phyloP scores from a whole-genome alignment of 2,888 invertebrate species.

The Hetaerina titia region DNA sequence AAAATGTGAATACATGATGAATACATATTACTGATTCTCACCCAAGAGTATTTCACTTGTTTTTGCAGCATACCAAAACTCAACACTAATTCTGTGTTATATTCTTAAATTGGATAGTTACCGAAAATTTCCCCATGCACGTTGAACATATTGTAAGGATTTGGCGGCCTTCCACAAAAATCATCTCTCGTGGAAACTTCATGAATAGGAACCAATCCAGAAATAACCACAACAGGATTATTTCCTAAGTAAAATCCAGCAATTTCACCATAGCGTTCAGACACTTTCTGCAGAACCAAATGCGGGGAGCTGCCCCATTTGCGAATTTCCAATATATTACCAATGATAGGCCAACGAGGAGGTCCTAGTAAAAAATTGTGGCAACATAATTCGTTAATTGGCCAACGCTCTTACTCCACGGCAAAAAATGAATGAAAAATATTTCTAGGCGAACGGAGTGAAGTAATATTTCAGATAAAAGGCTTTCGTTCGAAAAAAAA shows the following conservation, averaged over 20 bases:
- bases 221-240: conserved; percentile 20
- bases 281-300: not conserved
- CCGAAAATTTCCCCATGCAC: conserved; percentile 12
- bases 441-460: not conserved
- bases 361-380: not conserved
- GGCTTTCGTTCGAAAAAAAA: not conserved
- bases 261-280: conserved; percentile 22
- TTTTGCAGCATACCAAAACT: not conserved
- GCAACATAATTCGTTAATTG: not conserved
- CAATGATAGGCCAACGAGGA: conserved; percentile 41
- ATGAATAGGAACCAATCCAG: conserved; percentile 49
- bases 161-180: conserved; percentile 13
- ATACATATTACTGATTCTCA: not conserved
- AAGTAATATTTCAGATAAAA: not conserved
- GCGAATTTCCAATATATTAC: conserved; percentile 32
- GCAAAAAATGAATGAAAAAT: not conserved
- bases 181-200: conserved; percentile 48
- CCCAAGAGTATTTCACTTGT: not conserved
- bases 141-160: conserved; percentile 52
- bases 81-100: not conserved
- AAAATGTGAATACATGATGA: not conserved
- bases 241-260: conserved; percentile 38
- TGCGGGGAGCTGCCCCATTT: not conserved
- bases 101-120: not conserved
- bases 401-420: not conserved